phyloP scores from a whole-genome alignment of 2,888 invertebrate species.

The Koerneria pararmatus region DNA sequence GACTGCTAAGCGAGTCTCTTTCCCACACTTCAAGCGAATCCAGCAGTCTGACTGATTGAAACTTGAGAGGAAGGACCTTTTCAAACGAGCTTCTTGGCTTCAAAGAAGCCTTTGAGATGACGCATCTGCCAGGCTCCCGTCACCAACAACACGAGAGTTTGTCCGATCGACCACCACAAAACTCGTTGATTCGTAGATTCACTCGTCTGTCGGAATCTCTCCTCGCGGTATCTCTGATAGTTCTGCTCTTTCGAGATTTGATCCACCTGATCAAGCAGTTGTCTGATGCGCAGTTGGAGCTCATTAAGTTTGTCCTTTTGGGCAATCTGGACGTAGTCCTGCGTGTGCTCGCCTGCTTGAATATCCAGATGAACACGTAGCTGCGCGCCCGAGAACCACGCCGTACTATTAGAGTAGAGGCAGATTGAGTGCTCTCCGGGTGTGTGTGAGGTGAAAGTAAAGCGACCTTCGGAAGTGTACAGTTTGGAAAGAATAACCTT shows the following conservation, averaged over 20 bases:
- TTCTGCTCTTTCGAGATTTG: slow-evolving; percentile 99
- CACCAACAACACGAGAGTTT: slow-evolving; percentile 79
- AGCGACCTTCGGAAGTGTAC: slow-evolving; percentile 84
- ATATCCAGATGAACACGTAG: slow-evolving; percentile 91
- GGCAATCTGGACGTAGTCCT: slow-evolving; percentile 92
- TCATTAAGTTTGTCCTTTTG: slow-evolving; percentile 95
- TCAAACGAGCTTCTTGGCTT: slow-evolving; percentile 91
- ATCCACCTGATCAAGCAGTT: slow-evolving; percentile 92
- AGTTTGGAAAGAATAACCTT: slow-evolving; percentile 79
- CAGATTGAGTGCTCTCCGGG: slow-evolving; percentile 98
- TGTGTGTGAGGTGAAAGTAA: slow-evolving; percentile 91
- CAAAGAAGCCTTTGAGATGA: slow-evolving; percentile 97
- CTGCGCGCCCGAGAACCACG: slow-evolving; percentile 91
- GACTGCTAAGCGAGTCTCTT: neutral
- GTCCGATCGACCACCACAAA: slow-evolving; percentile 97
- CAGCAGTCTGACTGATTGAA: no score
- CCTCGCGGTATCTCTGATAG: slow-evolving; percentile 83
- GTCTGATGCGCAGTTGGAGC: slow-evolving; percentile 86
- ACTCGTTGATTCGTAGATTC: slow-evolving; percentile 93
- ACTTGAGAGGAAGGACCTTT: neutral
- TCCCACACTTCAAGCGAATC: neutral
- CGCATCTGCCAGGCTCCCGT: slow-evolving; percentile 99
- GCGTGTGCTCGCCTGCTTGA: slow-evolving; percentile 96
- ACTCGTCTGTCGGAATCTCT: slow-evolving; percentile 91
- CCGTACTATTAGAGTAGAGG: slow-evolving; percentile 79